Percentiles rank a stretch among this genome's conserved stretches.
phyloP scores from a whole-genome alignment of 2,888 invertebrate species.

The Ethmia dodecea region DNA sequence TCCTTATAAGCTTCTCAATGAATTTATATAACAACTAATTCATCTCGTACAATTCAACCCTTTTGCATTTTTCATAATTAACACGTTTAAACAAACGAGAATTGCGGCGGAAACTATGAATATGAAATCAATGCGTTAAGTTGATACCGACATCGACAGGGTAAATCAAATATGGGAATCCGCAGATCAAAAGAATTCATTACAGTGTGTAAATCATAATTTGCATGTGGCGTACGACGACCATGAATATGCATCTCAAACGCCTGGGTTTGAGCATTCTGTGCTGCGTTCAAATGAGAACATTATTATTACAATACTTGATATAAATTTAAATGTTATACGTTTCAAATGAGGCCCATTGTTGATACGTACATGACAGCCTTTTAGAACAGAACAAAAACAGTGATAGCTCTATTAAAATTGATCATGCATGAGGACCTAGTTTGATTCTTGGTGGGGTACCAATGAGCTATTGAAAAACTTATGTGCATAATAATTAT shows the following conservation, averaged over 20 bases:
- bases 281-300: slow-evolving; percentile 54
- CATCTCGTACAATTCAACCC: neutral
- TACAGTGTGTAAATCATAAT: slow-evolving; percentile 77
- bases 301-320: too few species aligned
- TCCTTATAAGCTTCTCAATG: too few species aligned
- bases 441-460: too few species aligned
- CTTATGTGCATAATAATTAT: too few species aligned
- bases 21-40: neutral
- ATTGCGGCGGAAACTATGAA: slow-evolving; percentile 68
- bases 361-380: too few species aligned
- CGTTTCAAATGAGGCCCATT: too few species aligned
- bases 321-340: too few species aligned
- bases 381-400: too few species aligned
- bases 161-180: slow-evolving; percentile 77
- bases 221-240: slow-evolving; percentile 70
- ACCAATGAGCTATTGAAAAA: too few species aligned
- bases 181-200: slow-evolving; percentile 78
- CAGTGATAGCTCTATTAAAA: too few species aligned
- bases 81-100: slow-evolving; percentile 40
- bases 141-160: slow-evolving; percentile 67
- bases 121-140: slow-evolving; percentile 67
- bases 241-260: slow-evolving; percentile 73
- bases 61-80: slow-evolving; percentile 8
- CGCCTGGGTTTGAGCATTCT: slow-evolving; percentile 61
- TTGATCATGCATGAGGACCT: too few species aligned